Evolutionary conservation across 2,888 invertebrate species (phyloP), one percentile per base, ranked within the genome.

Genomic region (Pomacea canaliculata): DNA sequence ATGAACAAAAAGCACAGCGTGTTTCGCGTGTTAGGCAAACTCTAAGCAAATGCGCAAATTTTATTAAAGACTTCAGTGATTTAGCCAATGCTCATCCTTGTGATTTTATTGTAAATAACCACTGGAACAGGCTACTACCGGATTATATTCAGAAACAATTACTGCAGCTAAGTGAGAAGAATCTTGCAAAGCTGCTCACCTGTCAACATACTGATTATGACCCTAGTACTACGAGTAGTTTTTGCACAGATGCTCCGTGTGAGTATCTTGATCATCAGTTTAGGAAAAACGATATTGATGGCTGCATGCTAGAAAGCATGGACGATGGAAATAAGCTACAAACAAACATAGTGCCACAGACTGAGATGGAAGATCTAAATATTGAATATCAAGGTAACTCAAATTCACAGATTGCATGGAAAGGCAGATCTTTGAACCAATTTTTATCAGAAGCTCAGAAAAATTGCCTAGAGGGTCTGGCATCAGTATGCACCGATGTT

Each of bases 51-150:
- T 78, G 83, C 18, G 70, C 81, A 48, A 62, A 71, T 0, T 87
- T 87, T 72, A 65, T 88, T 8, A 63, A 77, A 10, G 71, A 79
- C n/a, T 85, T 86, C 73, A 80, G 88, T 19, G 82, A 84, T 0
- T 70, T 89, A 59, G 87, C 86, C 10, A 89, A 89, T 79, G 82
- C 85, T 10, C 88, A 89, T 81, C 83, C 84, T 1, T 82, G 85
- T 62, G 86, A 89, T 63, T 89, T 89, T 76, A 84, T 89, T 18
- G 79, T 83, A 1, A 65, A 84, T 3, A 76, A 84, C 51, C 81
- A 82, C 16, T 89, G 89, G 89, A 76, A 84, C 9, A 77, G 46
- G 9, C 76, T 83, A 27, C 23, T 88, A 23, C 84, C 86, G 5
- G 62, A 70, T 7, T 12, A 48, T n/a, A 79, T 86, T 10, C 82